Percentiles rank a stretch among this genome's conserved stretches.
These are phyloP conservation scores for Acleris holmiana DNA, from an alignment of 2,888 invertebrate species.

Conservation along the genomic window DNA sequence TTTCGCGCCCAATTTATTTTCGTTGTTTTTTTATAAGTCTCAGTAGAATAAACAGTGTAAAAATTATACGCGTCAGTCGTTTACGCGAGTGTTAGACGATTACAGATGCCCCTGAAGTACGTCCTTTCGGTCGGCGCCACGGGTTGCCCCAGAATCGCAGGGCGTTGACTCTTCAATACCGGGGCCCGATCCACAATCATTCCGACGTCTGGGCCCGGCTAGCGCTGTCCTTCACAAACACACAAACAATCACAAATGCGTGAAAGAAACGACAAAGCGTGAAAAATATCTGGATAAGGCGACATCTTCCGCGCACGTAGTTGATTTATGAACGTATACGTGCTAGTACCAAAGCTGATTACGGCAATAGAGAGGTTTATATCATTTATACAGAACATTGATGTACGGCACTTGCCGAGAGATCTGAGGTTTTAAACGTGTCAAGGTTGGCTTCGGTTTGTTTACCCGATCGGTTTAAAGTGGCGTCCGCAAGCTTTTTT, in stretches of 20 bases:
- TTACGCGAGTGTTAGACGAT: constrained; percentile 29
- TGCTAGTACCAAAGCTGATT: constrained; percentile 58
- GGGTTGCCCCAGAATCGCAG: constrained; percentile 43
- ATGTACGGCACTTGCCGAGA: constrained; percentile 19
- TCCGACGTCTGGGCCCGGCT: constrained; percentile 32
- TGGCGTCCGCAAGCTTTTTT: constrained; percentile 11
- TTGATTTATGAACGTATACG: constrained; percentile 55
- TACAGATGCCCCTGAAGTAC: constrained; percentile 46
- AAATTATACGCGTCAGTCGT: constrained; percentile 7
- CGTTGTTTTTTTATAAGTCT: constrained; percentile 11
- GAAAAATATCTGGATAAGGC: constrained; percentile 17
- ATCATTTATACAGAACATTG: constrained; percentile 38
- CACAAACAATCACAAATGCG: constrained; percentile 9
- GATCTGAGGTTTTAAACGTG: constrained; percentile 33
- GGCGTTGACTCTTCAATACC: constrained; percentile 42
- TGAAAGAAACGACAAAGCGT: constrained; percentile 17
- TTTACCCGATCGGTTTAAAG: constrained; percentile 16
- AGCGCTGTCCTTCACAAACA: constrained; percentile 28
- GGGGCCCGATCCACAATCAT: constrained; percentile 34
- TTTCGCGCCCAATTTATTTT: constrained; percentile 10
- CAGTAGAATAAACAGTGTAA: neutral
- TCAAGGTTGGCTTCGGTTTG: constrained; percentile 30
- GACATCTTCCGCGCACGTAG: constrained; percentile 46
- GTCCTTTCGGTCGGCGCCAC: constrained; percentile 54
- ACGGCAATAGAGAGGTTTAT: constrained; percentile 57